Conservation (phyloP, 1,140 invertebrate genomes). For the Drosophila subobscura region DNA sequence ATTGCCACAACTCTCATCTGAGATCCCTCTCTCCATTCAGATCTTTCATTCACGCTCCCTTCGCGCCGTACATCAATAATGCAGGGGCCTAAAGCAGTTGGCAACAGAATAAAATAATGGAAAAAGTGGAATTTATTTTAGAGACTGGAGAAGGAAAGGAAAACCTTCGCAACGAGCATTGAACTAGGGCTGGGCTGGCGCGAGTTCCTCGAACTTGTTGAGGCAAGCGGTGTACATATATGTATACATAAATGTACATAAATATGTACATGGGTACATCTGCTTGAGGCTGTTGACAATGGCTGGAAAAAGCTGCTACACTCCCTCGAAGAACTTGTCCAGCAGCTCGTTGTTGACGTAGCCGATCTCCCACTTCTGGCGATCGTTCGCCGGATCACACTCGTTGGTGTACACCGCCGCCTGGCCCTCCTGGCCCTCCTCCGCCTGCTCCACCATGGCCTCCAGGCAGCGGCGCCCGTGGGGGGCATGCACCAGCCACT, state of each 20-base stretch:
- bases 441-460: conserved; percentile 72
- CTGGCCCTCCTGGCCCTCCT: conserved; percentile 79
- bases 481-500: conserved; percentile 88
- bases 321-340: conserved; percentile 36
- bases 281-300: neutral
- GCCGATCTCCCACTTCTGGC: conserved; percentile 92
- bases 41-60: conserved; percentile 33
- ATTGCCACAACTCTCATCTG: neutral
- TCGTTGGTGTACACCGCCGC: conserved; percentile 87
- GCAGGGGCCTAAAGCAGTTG: conserved; percentile 28
- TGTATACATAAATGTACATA: conserved; percentile 1
- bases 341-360: conserved; percentile 87
- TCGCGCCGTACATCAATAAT: conserved; percentile 31
- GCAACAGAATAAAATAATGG: conserved; percentile 38
- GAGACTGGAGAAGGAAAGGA: conserved; percentile 29
- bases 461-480: conserved; percentile 89
- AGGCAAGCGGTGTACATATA: neutral
- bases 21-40: conserved; percentile 16
- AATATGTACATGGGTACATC: neutral
- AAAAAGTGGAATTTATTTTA: conserved; percentile 53
- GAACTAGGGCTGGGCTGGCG: conserved; percentile 35
- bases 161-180: conserved; percentile 64
- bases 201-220: conserved; percentile 54
- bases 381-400: conserved; percentile 87
- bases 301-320: neutral